Percentiles rank a stretch among this genome's conserved stretches.
These are phyloP conservation scores for Colaptes auratus DNA, from an alignment of 2,113 vertebrate genomes.

Conservation along the genomic window DNA sequence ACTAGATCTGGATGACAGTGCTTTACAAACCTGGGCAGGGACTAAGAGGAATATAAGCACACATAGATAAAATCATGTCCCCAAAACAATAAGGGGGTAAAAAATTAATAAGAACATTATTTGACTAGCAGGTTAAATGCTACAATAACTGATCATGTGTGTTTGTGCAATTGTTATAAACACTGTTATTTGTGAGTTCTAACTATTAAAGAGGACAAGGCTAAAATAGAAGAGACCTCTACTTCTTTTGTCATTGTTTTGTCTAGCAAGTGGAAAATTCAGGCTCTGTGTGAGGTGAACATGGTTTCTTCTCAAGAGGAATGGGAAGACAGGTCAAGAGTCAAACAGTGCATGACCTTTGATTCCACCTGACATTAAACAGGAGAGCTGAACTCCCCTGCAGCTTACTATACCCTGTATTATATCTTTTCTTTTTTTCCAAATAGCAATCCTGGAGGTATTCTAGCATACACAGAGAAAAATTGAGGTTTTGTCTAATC, in stretches of 20 bases:
- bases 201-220: background rate
- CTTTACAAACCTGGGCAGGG: background rate
- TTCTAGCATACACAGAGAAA: background rate
- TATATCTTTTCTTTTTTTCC: background rate
- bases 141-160: background rate
- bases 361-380: conserved; percentile 1
- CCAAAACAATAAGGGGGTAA: background rate
- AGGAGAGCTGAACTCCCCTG: background rate
- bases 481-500: background rate
- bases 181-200: background rate
- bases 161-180: background rate
- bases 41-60: accelerated
- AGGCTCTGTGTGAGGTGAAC: background rate
- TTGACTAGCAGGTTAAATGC: background rate
- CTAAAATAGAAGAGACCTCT: background rate
- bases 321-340: background rate
- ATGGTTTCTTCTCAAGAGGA: background rate
- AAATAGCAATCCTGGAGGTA: background rate
- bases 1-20: background rate
- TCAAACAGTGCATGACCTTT: background rate
- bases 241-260: background rate
- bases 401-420: background rate
- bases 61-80: background rate
- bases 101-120: background rate
- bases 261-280: background rate